Conservation (phyloP, 2,888 invertebrate genomes). For the Atherix ibis region DNA sequence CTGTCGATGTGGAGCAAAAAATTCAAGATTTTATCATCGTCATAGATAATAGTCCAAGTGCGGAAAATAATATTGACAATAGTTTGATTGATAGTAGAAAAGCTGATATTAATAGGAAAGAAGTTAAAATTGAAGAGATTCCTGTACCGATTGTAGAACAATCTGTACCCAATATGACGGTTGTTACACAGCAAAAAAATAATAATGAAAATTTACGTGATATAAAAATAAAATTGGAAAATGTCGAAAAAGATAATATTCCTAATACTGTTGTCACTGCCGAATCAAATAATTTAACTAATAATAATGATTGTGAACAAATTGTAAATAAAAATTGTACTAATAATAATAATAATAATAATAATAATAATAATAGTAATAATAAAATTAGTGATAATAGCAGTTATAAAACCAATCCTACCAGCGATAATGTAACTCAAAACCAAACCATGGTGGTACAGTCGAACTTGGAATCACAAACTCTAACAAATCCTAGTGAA, state of each 20-base stretch:
- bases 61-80: neutral
- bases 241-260: slow-evolving; percentile 1
- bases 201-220: slow-evolving; percentile 14
- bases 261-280: neutral
- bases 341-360: too few species aligned
- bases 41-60: neutral
- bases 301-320: neutral
- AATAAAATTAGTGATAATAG: too few species aligned
- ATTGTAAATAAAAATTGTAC: too few species aligned
- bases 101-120: slow-evolving; percentile 1
- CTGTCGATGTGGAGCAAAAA: neutral
- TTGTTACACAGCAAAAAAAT: slow-evolving; percentile 14
- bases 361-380: too few species aligned
- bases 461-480: neutral
- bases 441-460: neutral
- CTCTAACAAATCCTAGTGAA: neutral
- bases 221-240: slow-evolving; percentile 5
- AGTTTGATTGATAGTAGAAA: neutral
- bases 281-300: neutral
- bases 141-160: too few species aligned
- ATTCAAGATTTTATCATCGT: too few species aligned
- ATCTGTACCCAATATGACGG: slow-evolving; percentile 11
- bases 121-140: too few species aligned
- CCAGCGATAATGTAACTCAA: neutral
- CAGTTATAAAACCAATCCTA: neutral